These are phyloP conservation scores for Macaria notata DNA, from an alignment of 2,888 invertebrate species.

Conservation along the genomic window DNA sequence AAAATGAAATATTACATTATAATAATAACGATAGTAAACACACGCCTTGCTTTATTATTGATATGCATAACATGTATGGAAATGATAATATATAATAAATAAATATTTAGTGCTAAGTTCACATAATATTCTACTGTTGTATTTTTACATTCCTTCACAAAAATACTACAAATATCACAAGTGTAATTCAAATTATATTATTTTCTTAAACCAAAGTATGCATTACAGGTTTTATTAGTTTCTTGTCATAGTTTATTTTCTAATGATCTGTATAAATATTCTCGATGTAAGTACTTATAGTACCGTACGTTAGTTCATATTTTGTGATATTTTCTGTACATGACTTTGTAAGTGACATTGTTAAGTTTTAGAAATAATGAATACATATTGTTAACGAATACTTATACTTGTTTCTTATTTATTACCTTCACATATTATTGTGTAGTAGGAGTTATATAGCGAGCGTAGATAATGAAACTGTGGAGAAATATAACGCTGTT, in stretches of 20 bases:
- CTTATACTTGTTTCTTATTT: background rate
- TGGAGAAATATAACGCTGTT: no score
- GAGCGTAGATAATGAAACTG: no score
- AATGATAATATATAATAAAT: slow-evolving; percentile 1
- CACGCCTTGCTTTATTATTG: background rate
- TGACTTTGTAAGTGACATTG: slow-evolving; percentile 48
- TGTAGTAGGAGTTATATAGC: no score
- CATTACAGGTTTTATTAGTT: slow-evolving; percentile 24
- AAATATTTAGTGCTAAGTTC: slow-evolving; percentile 19
- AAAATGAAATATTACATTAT: no score
- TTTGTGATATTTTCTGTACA: slow-evolving; percentile 52
- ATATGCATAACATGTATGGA: slow-evolving; percentile 2
- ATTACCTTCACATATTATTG: no score
- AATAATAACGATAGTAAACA: no score
- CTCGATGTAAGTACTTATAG: slow-evolving; percentile 34
- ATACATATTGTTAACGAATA: slow-evolving; percentile 28
- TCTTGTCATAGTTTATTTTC: slow-evolving; percentile 32
- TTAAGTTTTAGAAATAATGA: slow-evolving; percentile 61
- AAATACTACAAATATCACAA: slow-evolving; percentile 1
- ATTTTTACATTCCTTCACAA: slow-evolving; percentile 28
- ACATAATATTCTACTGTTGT: slow-evolving; percentile 1
- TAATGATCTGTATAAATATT: slow-evolving; percentile 40
- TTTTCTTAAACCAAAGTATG: slow-evolving; percentile 36
- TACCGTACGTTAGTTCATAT: slow-evolving; percentile 32
- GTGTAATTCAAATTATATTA: background rate